Evolutionary conservation across 2,797 vertebrate genomes (phyloP).

Genomic region (Mormyrops boulengeri): DNA sequence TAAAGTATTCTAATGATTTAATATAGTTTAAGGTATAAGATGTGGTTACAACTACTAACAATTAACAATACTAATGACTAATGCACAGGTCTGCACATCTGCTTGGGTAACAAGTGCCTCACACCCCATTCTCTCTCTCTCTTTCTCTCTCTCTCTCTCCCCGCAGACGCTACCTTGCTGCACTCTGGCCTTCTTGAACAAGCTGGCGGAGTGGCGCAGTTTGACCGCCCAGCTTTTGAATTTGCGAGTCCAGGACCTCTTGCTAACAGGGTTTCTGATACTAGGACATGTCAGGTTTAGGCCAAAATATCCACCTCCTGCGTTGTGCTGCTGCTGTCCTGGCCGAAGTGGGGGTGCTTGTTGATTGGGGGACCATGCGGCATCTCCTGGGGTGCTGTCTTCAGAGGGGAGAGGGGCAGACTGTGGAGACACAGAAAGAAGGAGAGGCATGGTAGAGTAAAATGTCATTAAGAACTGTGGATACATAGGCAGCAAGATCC

Average conservation of each 20-base stretch:
- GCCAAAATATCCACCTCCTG: conserved; percentile 98
- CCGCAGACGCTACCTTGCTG: conserved; percentile 86
- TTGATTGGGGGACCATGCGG: conserved; percentile 61
- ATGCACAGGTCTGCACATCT: conserved; percentile 54
- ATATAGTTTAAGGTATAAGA: background rate
- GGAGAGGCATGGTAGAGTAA: conserved; percentile 34
- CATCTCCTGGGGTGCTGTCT: conserved; percentile 62
- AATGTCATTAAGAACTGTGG: conserved; percentile 34
- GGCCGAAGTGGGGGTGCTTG: conserved; percentile 60
- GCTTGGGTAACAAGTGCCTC: conserved; percentile 50
- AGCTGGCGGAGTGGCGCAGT: conserved; percentile 90
- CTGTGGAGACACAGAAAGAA: conserved; percentile 48
- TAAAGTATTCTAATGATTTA: conserved; percentile 43
- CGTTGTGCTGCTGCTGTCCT: conserved; percentile 72
- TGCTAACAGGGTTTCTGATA: conserved; percentile 97
- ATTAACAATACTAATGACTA: conserved; percentile 46
- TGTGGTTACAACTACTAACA: conserved; percentile 25
- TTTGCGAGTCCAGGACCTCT: conserved; percentile 94
- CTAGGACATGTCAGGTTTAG: conserved; percentile 98
- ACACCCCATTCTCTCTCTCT: conserved; percentile 52
- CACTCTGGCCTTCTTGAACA: conserved; percentile 92
- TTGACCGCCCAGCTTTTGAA: conserved; percentile 96
- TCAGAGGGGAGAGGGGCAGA: conserved; percentile 71
- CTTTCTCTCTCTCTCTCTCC: conserved; percentile 62
- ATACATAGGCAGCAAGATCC: conserved; percentile 19